Base-by-base conservation (phyloP, 1,140 invertebrate species). In the Heliothis subflexa region DNA sequence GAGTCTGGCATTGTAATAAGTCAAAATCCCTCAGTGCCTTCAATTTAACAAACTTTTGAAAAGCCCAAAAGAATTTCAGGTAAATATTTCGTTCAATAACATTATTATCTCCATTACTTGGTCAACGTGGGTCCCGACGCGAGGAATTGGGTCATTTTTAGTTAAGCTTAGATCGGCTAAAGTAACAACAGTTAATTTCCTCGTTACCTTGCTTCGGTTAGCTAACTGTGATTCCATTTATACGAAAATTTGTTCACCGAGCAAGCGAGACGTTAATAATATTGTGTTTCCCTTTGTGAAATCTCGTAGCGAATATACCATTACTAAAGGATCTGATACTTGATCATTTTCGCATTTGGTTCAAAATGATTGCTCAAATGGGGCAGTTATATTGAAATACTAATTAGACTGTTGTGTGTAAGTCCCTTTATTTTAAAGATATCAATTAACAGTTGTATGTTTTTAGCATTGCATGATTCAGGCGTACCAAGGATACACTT, bases 91-190 rank as follows among this genome's bases (percentile, higher is more conserved):
- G n/a, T 64, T 64, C 10, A 13, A 45, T 18, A 16, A 64, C 40
- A 21, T 66, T 66, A 66, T 66, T 66, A 66, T 61, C 12, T 13
- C 28, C 13, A 49, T 66, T 66, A 21, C 2, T 66, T 66, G 62
- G 40, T 66, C 16, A 66, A 47, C 40, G n/a, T 14, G 9, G n/a
- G 0, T 10, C 40, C 28, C 12, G 7, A 33, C 3, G 16, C 21
- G 12, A 59, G 10, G 40, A 70, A 70, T 49, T 70, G 21, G 45
- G 21, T 52, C 66, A 70, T 70, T 70, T 52, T 18, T 52, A 50
- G 21, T 52, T 52, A 52, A 70, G 66, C 21, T 70, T 25, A 70
- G 21, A 70, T 70, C 49, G 52, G 49, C 47, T 70, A 28, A 70
- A 70, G 47, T 70, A 50, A 70, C 21, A 33, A 14, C 47, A 9